Percentiles rank a stretch among this genome's conserved stretches.
phyloP scores from a whole-genome alignment of 2,113 vertebrate species.

The Anseranas semipalmata region DNA sequence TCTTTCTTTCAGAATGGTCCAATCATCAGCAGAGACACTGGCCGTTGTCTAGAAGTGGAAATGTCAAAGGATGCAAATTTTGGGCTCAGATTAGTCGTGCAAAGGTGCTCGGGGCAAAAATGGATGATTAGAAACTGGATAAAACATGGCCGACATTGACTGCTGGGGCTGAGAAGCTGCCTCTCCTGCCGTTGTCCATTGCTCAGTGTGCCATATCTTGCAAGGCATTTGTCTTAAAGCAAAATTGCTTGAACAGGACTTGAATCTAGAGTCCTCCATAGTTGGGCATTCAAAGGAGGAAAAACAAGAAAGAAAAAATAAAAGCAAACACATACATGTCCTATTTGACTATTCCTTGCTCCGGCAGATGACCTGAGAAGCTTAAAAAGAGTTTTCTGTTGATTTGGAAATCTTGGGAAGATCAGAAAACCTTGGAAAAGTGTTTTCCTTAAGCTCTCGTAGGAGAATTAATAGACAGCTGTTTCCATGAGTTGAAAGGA shows the following conservation, averaged over 20 bases:
- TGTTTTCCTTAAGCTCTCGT: not conserved
- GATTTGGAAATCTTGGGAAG: not conserved
- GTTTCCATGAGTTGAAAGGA: not conserved
- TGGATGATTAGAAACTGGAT: slow-evolving; percentile 99
- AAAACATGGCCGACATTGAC: slow-evolving; percentile 88
- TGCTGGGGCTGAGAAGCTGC: not conserved
- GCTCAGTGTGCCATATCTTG: slow-evolving; percentile 7
- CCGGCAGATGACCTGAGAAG: not conserved
- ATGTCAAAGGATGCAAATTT: slow-evolving; percentile 98
- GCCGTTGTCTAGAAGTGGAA: slow-evolving; percentile 96
- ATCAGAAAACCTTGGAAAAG: not conserved
- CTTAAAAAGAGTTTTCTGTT: not conserved
- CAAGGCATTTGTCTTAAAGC: slow-evolving; percentile 23
- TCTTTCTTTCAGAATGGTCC: slow-evolving; percentile 85
- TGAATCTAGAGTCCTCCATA: not conserved
- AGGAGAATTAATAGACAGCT: not conserved
- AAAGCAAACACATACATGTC: not conserved
- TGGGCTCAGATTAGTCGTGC: slow-evolving; percentile 92
- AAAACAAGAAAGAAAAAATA: not conserved
- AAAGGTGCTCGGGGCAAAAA: slow-evolving; percentile 96
- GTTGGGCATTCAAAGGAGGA: not conserved
- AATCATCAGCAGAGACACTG: slow-evolving; percentile 95
- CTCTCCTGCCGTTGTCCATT: not conserved
- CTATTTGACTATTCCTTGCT: slow-evolving; percentile 4
- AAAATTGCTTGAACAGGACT: not conserved